Evolutionary conservation across 2,113 vertebrate species (phyloP).

Genomic region (Noturus placidus): DNA sequence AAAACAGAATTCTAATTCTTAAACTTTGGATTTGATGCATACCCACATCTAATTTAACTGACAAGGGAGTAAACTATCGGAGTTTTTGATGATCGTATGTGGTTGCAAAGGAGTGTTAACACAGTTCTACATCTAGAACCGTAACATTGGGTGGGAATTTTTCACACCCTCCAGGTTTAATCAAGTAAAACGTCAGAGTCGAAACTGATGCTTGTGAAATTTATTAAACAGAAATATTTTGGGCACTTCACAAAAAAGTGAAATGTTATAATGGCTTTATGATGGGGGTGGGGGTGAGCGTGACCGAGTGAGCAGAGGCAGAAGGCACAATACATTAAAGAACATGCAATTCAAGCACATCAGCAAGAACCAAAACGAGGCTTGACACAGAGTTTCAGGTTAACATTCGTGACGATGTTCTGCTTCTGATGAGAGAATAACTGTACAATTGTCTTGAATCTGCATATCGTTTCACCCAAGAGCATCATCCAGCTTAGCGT

Average conservation of each 20-base stretch:
- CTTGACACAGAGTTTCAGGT: slow-evolving; percentile 26
- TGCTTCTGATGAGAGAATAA: slow-evolving; percentile 6
- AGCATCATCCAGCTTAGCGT: not conserved
- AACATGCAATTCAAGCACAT: slow-evolving; percentile 40
- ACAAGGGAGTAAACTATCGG: not conserved
- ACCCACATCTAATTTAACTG: not conserved
- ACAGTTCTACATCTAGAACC: not conserved
- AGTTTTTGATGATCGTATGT: not conserved
- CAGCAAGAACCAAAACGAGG: slow-evolving; percentile 24
- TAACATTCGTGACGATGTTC: not conserved
- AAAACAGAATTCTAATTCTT: not conserved
- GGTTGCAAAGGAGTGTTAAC: not conserved
- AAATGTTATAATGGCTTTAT: slow-evolving; percentile 56
- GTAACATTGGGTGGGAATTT: not conserved
- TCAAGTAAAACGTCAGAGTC: slow-evolving; percentile 13
- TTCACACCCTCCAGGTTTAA: not conserved
- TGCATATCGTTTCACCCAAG: not conserved
- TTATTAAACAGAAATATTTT: slow-evolving; percentile 87
- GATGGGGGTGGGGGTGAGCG: not conserved
- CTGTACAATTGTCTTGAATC: not conserved
- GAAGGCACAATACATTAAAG: slow-evolving; percentile 15
- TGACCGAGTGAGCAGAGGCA: slow-evolving; percentile 28
- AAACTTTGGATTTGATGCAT: not conserved
- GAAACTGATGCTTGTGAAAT: slow-evolving; percentile 85
- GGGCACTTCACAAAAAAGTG: slow-evolving; percentile 86